Evolutionary conservation across 2,797 vertebrate genomes (phyloP), one percentile per base, ranked within the genome.

Genomic region (Sardinella longiceps): DNA sequence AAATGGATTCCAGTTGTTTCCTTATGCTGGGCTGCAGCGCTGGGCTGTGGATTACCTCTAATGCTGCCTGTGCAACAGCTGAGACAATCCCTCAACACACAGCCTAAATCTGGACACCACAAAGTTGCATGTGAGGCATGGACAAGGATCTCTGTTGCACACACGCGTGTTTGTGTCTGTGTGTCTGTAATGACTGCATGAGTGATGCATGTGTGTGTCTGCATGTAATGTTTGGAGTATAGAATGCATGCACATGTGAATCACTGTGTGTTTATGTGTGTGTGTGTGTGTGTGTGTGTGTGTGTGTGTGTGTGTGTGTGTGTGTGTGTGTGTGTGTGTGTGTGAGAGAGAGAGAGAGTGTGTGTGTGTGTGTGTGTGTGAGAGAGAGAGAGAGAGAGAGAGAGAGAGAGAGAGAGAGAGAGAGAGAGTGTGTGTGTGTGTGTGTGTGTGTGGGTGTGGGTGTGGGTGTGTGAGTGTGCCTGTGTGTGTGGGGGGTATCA

Each of bases 281-380:
- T 63, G 58, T 63, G 58, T 63, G n/a, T 63, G n/a, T 63, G 58
- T 63, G 58, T 63, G 58, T 63, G 58, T 63, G 58, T 63, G 60
- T 63, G 60, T 66, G 23, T 33, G 60, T 66, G 50, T 51, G 50
- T 53, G 50, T 53, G 50, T 53, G 50, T 20, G 50, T 53, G 50
- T 53, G 50, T 53, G 15, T 53, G 50, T 51, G 50, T 51, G 50
- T 51, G 7, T 51, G 12, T 51, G 50, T 11, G 50, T 51, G 11
- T 18, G 14, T 51, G 50, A 15, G 50, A 2, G 50, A 15, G 50
- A 15, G 50, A 18, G 28, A 12, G 28, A 30, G 63, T 66, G 63
- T 66, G 63, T 63, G 58, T 63, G 58, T 63, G 58, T 60, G 58
- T 25, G 58, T 60, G 58, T 60, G 58, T 60, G 58, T 60, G 58